Conservation (phyloP, 2,888 invertebrate genomes). For the Tenthredo amoena region DNA sequence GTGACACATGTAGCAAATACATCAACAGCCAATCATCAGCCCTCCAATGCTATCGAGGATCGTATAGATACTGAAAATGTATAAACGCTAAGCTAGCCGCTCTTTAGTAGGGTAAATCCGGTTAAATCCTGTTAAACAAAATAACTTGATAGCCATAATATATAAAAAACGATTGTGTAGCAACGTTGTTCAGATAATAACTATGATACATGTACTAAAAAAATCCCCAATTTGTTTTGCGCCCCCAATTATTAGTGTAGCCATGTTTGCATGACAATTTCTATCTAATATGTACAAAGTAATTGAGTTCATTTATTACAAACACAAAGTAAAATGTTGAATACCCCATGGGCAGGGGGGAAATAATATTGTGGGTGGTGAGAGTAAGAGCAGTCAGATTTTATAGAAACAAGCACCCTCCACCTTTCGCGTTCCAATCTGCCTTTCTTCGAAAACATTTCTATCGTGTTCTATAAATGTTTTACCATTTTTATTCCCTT, state of each 20-base stretch:
- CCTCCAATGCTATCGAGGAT: constrained; percentile 57
- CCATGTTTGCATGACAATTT: constrained; percentile 61
- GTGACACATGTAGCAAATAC: constrained; percentile 14
- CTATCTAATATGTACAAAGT: constrained; percentile 69
- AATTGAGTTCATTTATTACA: constrained; percentile 55
- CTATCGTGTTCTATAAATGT: constrained; percentile 11
- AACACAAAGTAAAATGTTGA: constrained; percentile 1
- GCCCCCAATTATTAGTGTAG: constrained; percentile 57
- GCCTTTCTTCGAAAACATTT: constrained; percentile 17
- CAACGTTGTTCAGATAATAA: constrained; percentile 54
- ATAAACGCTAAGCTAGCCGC: constrained; percentile 42
- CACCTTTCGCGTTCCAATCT: constrained; percentile 26
- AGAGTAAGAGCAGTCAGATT: constrained; percentile 28
- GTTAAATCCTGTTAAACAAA: constrained; percentile 55
- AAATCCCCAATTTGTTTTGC: constrained; percentile 58
- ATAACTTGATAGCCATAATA: constrained; percentile 37
- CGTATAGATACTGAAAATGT: constrained; percentile 54
- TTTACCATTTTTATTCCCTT: constrained; percentile 51
- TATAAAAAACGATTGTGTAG: constrained; percentile 53
- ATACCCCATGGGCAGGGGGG: not conserved
- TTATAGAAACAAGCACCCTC: constrained; percentile 41
- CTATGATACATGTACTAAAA: constrained; percentile 59
- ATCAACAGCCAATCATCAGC: constrained; percentile 51
- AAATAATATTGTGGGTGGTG: constrained; percentile 16
- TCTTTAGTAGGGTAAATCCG: constrained; percentile 24